Evolutionary conservation across 2,113 vertebrate species (phyloP), one percentile per base, ranked within the genome.

Genomic region (Ariopsis seemanni): DNA sequence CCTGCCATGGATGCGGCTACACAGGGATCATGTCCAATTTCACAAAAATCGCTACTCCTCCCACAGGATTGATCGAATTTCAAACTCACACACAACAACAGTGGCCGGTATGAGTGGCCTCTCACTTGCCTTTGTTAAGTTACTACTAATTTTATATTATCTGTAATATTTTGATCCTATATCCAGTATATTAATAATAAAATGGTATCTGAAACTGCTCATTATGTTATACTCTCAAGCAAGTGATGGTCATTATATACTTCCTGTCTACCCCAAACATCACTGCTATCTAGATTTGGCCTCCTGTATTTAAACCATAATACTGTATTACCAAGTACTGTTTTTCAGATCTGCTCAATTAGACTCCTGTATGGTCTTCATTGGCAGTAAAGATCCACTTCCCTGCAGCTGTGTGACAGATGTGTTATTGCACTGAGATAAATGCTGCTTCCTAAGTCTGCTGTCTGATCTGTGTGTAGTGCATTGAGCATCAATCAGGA

Each of bases 401-500:
- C 7, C 34, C 18, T 42, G 18, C 74, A 55, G 25, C 25, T 55
- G 22, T 14, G 0, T 75, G 18, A 0, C 74, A 77, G 48, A 77
- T 7, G 25, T 22, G 57, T 17, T 82, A 18, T 55, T 10, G 12
- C 27, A 69, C 55, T 18, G 27, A 67, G 50, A 53, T 25, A 52
- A 27, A 14, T 22, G 9, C 74, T 65, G 72, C 62, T 30, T 10
- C 4, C 18, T 75, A 22, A 83, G 11, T 27, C 0, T 52, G 14
- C n/a, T 0, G 1, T 82, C 12, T 78, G 48, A 34, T 87, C 55
- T 75, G 42, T 78, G 52, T 48, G 55, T 90, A 93, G 94, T 91
- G 90, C 86, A 34, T 83, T 67, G 20, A 83, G 92, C 67, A 52
- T 90, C 82, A 84, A 89, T 92, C 93, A 95, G 92, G 91, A 97